Conservation (phyloP, 2,797 vertebrate genomes). For the Takifugu rubripes region DNA sequence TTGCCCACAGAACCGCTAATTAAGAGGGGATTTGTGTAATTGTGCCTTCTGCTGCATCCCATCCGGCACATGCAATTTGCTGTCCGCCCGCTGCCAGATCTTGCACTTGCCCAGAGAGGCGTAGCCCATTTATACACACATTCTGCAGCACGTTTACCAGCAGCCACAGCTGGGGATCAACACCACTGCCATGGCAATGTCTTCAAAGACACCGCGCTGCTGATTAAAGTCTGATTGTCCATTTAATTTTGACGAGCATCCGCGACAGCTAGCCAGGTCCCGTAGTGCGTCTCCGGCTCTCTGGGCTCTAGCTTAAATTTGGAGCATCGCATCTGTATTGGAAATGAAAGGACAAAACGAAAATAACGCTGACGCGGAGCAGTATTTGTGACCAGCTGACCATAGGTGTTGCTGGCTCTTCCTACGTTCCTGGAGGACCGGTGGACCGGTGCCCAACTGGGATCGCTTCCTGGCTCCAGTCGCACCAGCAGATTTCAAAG, state of each 20-base stretch:
- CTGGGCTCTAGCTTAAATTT: neutral
- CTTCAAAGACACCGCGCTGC: slow-evolving; percentile 69
- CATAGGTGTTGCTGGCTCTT: slow-evolving; percentile 65
- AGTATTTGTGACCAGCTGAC: slow-evolving; percentile 59
- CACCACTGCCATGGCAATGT: slow-evolving; percentile 65
- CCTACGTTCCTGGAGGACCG: slow-evolving; percentile 70
- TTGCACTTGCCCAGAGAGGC: slow-evolving; percentile 78
- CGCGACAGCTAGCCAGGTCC: slow-evolving; percentile 38
- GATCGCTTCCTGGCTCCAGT: slow-evolving; percentile 62
- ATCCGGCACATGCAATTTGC: slow-evolving; percentile 80
- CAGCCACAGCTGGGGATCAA: slow-evolving; percentile 73
- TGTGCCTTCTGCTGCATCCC: slow-evolving; percentile 81
- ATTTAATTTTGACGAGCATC: slow-evolving; percentile 60
- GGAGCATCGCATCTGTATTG: neutral
- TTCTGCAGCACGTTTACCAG: slow-evolving; percentile 68
- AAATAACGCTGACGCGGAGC: slow-evolving; percentile 35
- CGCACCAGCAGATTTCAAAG: slow-evolving; percentile 67
- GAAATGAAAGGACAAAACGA: slow-evolving; percentile 15
- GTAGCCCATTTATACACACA: slow-evolving; percentile 72
- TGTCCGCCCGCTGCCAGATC: slow-evolving; percentile 73
- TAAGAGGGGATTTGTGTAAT: slow-evolving; percentile 86
- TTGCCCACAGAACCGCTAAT: slow-evolving; percentile 81
- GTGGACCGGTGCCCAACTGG: slow-evolving; percentile 65
- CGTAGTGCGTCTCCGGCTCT: slow-evolving; percentile 7
- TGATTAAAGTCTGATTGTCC: slow-evolving; percentile 71